Evolutionary conservation across 2,888 invertebrate genomes (phyloP), one percentile per base, ranked within the genome.

Genomic region (Erynnis tages): DNA sequence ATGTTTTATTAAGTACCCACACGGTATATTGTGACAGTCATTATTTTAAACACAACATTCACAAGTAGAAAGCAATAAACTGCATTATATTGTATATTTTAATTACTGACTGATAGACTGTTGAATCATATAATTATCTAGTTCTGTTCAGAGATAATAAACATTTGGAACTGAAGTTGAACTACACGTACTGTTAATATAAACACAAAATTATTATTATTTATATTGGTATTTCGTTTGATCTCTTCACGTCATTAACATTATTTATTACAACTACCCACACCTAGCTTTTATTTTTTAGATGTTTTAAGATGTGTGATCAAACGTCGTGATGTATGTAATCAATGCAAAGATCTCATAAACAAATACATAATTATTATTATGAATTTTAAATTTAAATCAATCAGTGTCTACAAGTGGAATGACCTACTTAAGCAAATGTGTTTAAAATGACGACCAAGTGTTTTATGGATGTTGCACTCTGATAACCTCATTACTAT

Each of bases 401-500:
- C 5, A 43, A 30, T 30, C 30, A 14, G 13, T 19, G 19, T n/a
- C n/a, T 10, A 8, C n/a, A 21, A 17, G 46, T 29, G 30, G 30
- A 38, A 48, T 48, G 32, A 48, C 30, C 38, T 16, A 49, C 34
- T 41, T 49, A n/a, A 19, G 10, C 23, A 41, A 41, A 32, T 34
- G 8, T 32, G 19, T 41, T 41, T 8, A 21, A 49, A 49, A 21
- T 23, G 52, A 37, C 41, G 14, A 58, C 58, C 60, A 63, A 60
- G 61, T 65, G 62, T 56, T 53, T 53, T 37, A 62, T 55, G 53
- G 54, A 54, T 55, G 56, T 57, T 66, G 66, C 66, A 66, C 66
- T 63, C 45, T 27, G 71, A 69, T 69, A 66, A 63, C 66, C 67
- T 57, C 52, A 25, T 45, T 56, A 47, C 35, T 59, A 65, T 63